Evolutionary conservation across 1,140 invertebrate genomes (phyloP), one percentile per base, ranked within the genome.

Genomic region (Heliothis virescens): DNA sequence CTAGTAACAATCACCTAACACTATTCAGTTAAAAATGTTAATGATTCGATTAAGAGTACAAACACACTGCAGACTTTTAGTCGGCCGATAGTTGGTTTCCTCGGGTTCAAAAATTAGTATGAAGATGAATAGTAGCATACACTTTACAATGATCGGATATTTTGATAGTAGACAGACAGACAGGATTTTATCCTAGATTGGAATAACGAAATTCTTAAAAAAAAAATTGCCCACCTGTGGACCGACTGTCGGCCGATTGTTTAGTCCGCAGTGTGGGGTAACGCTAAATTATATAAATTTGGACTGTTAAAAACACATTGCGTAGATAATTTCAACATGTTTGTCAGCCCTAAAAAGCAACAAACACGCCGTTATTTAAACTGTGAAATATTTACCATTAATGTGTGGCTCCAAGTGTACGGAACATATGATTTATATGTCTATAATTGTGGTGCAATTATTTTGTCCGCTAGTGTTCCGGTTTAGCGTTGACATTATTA

Each of bases 371-470:
- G 57, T 74, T 48, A 47, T 34, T 41, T 26, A 48, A 74, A 47
- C 34, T 60, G 57, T 62, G 72, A 62, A 50, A 60, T 48, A 16
- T 12, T 74, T 21, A n/a, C n/a, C 57, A 48, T 74, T 29, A 62
- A 48, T 50, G 34, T 50, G 34, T 74, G 72, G 41, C 34, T 57
- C 16, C 16, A 26, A 62, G 57, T 74, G 72, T 50, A 62, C 57
- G 47, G 16, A 11, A 65, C 13, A 21, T 60, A 16, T 60, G 57
- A 57, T 72, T 18, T 21, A 26, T 26, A 26, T 59, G 21, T 72
- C 50, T 72, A 34, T 63, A 72, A 72, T 72, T 72, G 26, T 34
- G 48, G 48, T 21, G 52, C 52, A 55, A 72, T 55, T 34, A 55
- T 72, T 72, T 53, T 55, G 50, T 72, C 52, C 21, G 21, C 16